A percentile compares a stretch with the other conserved stretches of the same genome.
Conservation (phyloP, 2,888 invertebrate species). For the Lapara coniferarum region DNA sequence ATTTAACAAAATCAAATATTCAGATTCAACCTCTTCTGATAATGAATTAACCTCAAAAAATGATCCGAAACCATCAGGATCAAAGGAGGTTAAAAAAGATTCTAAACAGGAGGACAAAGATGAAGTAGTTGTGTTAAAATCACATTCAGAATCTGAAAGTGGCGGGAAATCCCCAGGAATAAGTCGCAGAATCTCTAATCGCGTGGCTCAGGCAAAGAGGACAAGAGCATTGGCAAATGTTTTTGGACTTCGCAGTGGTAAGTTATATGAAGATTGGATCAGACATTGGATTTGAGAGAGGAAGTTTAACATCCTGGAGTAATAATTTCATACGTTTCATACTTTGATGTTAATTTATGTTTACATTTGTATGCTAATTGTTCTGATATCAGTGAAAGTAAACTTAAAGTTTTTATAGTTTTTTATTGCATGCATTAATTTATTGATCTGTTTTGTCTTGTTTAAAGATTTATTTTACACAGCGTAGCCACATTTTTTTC, state of each 20-base stretch:
- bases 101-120: constrained; percentile 33
- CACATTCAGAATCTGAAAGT: constrained; percentile 56
- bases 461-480: no score
- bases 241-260: constrained; percentile 74
- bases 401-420: no score
- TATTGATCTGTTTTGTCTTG: no score
- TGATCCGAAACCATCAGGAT: constrained; percentile 26
- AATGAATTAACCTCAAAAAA: constrained; percentile 1
- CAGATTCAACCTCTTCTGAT: constrained; percentile 42
- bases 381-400: not conserved
- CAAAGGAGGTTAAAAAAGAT: constrained; percentile 28
- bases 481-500: no score
- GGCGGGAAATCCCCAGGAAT: constrained; percentile 34
- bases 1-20: constrained; percentile 52
- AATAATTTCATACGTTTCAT: not conserved
- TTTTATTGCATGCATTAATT: no score
- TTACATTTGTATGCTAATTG: not conserved
- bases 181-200: constrained; percentile 32
- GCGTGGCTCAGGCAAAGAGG: constrained; percentile 44
- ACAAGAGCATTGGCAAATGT: constrained; percentile 61
- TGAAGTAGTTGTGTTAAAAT: constrained; percentile 51
- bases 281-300: constrained; percentile 23
- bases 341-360: not conserved
- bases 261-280: constrained; percentile 46
- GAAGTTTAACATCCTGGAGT: constrained; percentile 26